phyloP scores from a whole-genome alignment of 2,888 invertebrate genomes.

The Cataglyphis albicans region DNA sequence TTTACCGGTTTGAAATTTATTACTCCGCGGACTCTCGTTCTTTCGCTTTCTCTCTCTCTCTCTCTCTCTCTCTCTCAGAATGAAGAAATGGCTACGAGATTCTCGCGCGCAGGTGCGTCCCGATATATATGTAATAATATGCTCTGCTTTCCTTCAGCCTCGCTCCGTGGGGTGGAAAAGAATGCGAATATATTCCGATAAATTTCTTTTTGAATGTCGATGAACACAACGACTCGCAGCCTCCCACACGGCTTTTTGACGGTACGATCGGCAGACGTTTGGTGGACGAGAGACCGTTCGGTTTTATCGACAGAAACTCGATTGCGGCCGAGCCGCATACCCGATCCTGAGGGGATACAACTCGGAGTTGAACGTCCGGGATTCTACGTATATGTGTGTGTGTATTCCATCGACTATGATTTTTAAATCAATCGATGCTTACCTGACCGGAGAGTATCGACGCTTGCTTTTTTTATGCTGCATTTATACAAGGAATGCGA shows the following conservation, averaged over 20 bases:
- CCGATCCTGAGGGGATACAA: conserved; percentile 36
- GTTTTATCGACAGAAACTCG: conserved; percentile 49
- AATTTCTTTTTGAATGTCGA: background rate
- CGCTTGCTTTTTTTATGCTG: background rate
- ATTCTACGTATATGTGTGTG: background rate
- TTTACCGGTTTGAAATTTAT: conserved; percentile 80
- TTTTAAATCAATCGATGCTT: conserved; percentile 53
- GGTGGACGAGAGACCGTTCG: conserved; percentile 25
- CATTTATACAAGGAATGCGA: background rate
- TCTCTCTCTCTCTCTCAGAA: background rate
- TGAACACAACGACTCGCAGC: conserved; percentile 16
- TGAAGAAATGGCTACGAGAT: background rate
- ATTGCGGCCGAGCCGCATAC: conserved; percentile 20
- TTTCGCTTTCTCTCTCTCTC: conserved; percentile 3
- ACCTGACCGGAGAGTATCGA: conserved; percentile 45
- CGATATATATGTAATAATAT: background rate
- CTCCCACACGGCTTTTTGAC: conserved; percentile 60
- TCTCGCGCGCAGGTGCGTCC: background rate
- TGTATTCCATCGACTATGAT: conserved; percentile 30
- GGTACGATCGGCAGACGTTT: conserved; percentile 59
- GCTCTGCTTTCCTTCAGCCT: background rate
- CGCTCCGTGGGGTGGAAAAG: background rate
- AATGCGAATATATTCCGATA: conserved; percentile 2
- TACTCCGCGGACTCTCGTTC: conserved; percentile 72
- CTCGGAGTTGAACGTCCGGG: conserved; percentile 40